These are phyloP conservation scores for Plotosus lineatus DNA, from an alignment of 2,113 vertebrate species.

Conservation along the genomic window DNA sequence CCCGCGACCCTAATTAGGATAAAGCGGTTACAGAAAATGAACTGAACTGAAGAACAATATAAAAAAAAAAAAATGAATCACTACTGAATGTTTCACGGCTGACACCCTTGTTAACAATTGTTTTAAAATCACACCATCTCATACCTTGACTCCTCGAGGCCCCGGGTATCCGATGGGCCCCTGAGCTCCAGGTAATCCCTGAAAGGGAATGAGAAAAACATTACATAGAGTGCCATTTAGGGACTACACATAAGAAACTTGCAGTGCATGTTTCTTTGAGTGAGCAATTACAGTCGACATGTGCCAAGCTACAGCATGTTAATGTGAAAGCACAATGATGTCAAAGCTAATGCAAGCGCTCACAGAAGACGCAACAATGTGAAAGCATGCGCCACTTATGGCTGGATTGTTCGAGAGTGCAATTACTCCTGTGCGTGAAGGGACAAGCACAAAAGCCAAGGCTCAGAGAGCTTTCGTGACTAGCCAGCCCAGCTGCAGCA, in stretches of 20 bases:
- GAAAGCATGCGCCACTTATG: constrained; percentile 1
- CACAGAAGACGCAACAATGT: constrained; percentile 23
- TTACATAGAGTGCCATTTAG: constrained; percentile 2
- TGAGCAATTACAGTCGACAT: constrained; percentile 19
- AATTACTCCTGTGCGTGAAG: constrained; percentile 3
- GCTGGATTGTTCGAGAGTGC: constrained; percentile 39
- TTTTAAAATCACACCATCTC: constrained; percentile 13
- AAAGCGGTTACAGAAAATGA: too few relatives aligned
- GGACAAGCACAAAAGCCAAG: constrained; percentile 5
- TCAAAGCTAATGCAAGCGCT: background rate
- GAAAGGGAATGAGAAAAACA: background rate
- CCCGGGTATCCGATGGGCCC: constrained; percentile 88
- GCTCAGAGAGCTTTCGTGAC: constrained; percentile 19
- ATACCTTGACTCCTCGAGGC: constrained; percentile 88
- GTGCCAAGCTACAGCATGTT: constrained; percentile 44
- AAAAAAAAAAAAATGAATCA: too few relatives aligned
- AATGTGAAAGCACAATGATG: constrained; percentile 37
- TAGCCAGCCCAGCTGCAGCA: constrained; percentile 36
- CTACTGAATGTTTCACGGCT: background rate
- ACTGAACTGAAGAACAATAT: too few relatives aligned
- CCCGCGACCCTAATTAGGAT: too few relatives aligned
- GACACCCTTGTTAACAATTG: background rate
- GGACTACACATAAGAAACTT: background rate
- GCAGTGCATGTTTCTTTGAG: background rate
- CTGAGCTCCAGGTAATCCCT: constrained; percentile 79